Evolutionary conservation across 2,113 vertebrate genomes (phyloP).

Genomic region (Naja naja): DNA sequence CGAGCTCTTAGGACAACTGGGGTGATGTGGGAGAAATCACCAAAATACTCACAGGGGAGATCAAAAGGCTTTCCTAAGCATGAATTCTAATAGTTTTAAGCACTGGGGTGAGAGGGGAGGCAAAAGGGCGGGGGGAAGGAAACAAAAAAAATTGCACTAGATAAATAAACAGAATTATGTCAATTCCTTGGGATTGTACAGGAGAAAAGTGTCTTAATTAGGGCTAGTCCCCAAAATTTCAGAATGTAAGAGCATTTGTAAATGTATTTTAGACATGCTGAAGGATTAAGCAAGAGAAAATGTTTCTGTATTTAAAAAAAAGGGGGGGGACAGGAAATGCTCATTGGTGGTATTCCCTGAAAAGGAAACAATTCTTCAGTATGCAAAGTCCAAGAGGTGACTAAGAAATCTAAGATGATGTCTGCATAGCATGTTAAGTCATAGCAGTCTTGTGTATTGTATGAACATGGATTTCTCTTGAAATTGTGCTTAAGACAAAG

Average conservation of each 20-base stretch:
- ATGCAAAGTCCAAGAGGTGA: neutral
- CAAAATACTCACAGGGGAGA: neutral
- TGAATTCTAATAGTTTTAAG: conserved; percentile 2
- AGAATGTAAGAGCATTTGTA: neutral
- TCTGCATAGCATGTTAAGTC: neutral
- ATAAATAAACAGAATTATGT: neutral
- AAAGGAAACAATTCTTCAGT: neutral
- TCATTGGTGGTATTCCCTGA: neutral
- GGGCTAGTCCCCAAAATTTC: neutral
- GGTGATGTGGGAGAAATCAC: conserved; percentile 37
- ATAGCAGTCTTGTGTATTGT: neutral
- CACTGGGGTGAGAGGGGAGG: neutral
- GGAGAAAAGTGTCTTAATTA: neutral
- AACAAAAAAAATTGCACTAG: neutral
- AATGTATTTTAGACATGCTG: neutral
- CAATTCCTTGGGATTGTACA: neutral
- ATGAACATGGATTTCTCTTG: neutral
- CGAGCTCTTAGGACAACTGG: conserved; percentile 59
- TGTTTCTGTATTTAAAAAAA: neutral
- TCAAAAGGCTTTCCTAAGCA: neutral
- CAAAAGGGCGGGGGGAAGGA: neutral
- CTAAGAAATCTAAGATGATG: neutral
- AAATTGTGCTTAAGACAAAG: neutral
- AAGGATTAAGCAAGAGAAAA: neutral
- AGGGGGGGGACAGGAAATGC: neutral